Base-by-base conservation (phyloP, 2,797 vertebrate species). In the Gouania willdenowi region DNA sequence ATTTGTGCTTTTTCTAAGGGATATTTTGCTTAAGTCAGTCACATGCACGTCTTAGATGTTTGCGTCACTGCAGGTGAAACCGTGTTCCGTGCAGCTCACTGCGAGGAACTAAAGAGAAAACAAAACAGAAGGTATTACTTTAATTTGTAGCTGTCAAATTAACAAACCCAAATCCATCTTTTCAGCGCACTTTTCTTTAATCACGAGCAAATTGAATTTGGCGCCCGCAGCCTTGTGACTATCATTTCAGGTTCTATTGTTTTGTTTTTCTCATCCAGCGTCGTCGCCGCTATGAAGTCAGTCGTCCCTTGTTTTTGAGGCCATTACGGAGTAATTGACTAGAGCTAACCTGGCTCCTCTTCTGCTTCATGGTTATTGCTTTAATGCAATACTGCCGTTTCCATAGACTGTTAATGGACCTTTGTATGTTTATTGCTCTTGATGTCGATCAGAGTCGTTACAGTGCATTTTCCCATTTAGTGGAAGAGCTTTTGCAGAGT, bases 71-170 rank as follows among this genome's bases (percentile, higher is more conserved):
- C n/a, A n/a, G n/a, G n/a, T n/a, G n/a, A n/a, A n/a, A n/a, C n/a
- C n/a, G n/a, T n/a, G n/a, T n/a, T 28, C 38, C 55, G 30, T 32
- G 44, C 25, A 43, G 28, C 35, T 45, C 59, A 46, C 37, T 52
- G 50, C 18, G 31, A 35, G 37, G 66, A 67, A 74, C 21, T 40
- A 25, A 66, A 71, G 50, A 50, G 29, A 44, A 77, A 86, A 75
- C 50, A 58, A 44, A 68, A 45, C 28, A 30, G 45, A 18, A 38
- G 31, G 48, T 41, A 46, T 28, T 71, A 17, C 15, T 48, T n/a
- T 6, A 56, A 71, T 79, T 71, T 78, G 49, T 73, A 46, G 44
- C 44, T 18, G 53, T 75, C 70, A 70, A 58, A 69, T 71, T 71
- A 71, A 69, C 63, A 39, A 51, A 15, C 36, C 27, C 35, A 38